Conservation (phyloP, 2,888 invertebrate genomes). For the Creontiades dilutus region DNA sequence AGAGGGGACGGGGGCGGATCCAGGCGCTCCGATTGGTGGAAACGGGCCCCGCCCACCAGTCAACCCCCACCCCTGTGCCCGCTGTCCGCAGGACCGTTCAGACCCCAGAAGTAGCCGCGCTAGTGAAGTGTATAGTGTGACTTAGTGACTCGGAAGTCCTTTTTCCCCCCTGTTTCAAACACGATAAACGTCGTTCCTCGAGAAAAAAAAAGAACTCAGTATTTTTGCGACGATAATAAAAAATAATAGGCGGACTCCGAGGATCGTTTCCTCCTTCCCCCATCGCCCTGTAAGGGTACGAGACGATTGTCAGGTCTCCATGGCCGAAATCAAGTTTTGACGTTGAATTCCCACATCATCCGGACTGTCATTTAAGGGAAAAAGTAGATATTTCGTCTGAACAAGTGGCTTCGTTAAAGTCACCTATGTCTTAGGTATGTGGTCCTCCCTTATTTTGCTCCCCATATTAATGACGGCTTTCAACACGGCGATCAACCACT, state of each 20-base stretch:
- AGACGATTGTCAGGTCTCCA: background rate
- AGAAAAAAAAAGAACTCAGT: background rate
- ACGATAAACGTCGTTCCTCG: conserved; percentile 26
- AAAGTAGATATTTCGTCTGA: background rate
- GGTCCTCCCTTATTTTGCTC: conserved; percentile 77
- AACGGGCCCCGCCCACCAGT: conserved; percentile 45
- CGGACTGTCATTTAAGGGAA: background rate
- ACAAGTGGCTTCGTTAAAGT: conserved; percentile 57
- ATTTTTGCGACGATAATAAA: background rate
- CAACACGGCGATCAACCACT: conserved; percentile 79
- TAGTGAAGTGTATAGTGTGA: conserved; percentile 67
- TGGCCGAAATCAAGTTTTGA: conserved; percentile 19
- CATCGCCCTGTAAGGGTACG: conserved; percentile 32
- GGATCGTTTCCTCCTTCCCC: background rate
- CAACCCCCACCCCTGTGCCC: conserved; percentile 56
- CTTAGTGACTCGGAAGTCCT: conserved; percentile 61
- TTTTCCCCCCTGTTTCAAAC: conserved; percentile 7
- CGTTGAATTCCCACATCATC: background rate
- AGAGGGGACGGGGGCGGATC: conserved; percentile 61
- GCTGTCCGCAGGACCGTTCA: conserved; percentile 42
- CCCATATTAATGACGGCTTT: conserved; percentile 80
- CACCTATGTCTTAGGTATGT: conserved; percentile 74
- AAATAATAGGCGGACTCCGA: background rate
- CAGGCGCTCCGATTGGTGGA: conserved; percentile 38
- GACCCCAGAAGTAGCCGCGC: conserved; percentile 70